Percentiles rank a stretch among this genome's conserved stretches.
Evolutionary conservation across 2,797 vertebrate genomes (phyloP).

Genomic region (Epinephelus coioides): DNA sequence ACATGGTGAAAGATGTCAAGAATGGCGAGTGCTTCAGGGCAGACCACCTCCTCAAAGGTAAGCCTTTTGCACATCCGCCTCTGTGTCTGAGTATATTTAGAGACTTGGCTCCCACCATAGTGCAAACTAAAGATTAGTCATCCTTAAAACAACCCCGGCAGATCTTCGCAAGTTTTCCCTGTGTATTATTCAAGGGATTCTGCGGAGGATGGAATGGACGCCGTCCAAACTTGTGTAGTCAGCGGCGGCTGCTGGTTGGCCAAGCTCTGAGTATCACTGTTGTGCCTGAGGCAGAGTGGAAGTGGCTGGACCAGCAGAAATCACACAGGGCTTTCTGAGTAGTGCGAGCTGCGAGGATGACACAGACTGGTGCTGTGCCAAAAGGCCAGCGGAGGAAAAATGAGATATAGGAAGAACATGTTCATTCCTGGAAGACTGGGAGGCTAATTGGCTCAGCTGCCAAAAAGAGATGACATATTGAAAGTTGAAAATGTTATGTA

Average conservation of each 20-base stretch:
- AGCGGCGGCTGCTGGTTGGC: conserved; percentile 26
- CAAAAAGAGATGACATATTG: background rate
- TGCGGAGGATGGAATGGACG: conserved; percentile 21
- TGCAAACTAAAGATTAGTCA: conserved; percentile 12
- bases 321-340: conserved; percentile 60
- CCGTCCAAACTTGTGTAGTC: conserved; percentile 13
- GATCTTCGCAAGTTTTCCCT: background rate
- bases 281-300: conserved; percentile 51
- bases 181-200: conserved; percentile 42
- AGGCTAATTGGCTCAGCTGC: background rate
- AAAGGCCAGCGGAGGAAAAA: background rate
- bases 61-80: background rate
- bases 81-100: background rate
- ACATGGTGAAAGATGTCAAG: conserved; percentile 99
- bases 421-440: background rate
- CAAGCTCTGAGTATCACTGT: conserved; percentile 40
- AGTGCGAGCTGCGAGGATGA: conserved; percentile 27
- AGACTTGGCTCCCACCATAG: background rate
- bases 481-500: conserved; percentile 14
- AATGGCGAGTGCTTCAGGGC: conserved; percentile 98
- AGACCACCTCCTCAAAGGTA: conserved; percentile 98
- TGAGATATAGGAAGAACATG: background rate
- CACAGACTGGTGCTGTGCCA: conserved; percentile 42
- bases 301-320: conserved; percentile 63
- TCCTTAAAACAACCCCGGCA: conserved; percentile 19